Evolutionary conservation across 2,888 invertebrate species (phyloP), one percentile per base, ranked within the genome.

Genomic region (Nephrotoma guestfalica): DNA sequence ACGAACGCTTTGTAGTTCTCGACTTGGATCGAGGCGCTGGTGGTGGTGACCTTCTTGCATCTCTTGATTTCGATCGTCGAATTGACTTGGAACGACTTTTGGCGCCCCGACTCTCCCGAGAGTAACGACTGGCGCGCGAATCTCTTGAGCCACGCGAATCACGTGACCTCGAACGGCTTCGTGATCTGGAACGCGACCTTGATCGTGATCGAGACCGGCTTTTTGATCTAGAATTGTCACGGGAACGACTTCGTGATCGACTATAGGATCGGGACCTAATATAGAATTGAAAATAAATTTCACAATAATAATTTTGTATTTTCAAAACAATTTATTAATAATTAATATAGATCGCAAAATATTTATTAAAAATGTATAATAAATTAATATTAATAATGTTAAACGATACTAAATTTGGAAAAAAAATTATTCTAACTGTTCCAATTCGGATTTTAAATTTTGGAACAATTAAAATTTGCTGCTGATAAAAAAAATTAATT

Each of bases 181-280:
- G 57, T 57, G 86, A 45, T 30, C 40, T n/a, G 1, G 40, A 47
- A 11, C 45, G 47, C 40, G 45, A 43, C 11, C 87, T 87, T n/a
- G 88, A 88, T 57, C 92, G 91, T 83, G 93, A 92, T n/a, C 92
- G 91, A 40, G 93, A 93, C 41, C 88, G 88, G 4, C 88, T 88
- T 9, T 87, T 86, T 7, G 88, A 88, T 71, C 88, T 88, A n/a
- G 88, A 88, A 45, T 88, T 92, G 87, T 92, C 92, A 88, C 94
- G 93, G 18, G 95, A 95, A 87, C 94, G 93, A 87, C 94, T 94
- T 89, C 94, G 93, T 41, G 95, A 95, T 89, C 94, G 93, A 88
- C 95, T 95, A 40, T 94, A 94, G 88, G 93, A 92, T 86, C 92
- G 88, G n/a, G 86, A 86, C 57, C 86, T 86, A 86, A 15, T 43